Conservation (phyloP, 2,797 vertebrate genomes). For the Chiloscyllium punctatum region DNA sequence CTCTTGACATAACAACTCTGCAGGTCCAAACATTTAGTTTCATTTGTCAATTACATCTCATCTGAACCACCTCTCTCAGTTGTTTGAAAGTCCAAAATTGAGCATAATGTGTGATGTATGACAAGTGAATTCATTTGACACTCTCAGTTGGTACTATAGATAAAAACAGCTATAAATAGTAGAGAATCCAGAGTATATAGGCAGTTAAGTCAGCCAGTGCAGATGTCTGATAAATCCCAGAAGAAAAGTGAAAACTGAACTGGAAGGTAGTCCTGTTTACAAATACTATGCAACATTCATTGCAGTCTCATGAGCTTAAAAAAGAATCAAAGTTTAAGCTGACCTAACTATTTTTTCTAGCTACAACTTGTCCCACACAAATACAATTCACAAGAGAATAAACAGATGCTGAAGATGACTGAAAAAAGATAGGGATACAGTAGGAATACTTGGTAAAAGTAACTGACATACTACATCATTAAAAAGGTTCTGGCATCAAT, state of each 20-base stretch:
- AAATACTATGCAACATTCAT: not conserved
- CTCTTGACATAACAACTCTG: not conserved
- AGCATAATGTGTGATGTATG: not conserved
- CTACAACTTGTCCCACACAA: not conserved
- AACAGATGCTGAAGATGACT: not conserved
- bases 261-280: not conserved
- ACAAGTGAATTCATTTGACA: slow-evolving; percentile 8
- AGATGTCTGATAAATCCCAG: slow-evolving; percentile 16
- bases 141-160: not conserved
- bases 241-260: slow-evolving; percentile 16
- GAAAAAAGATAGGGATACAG: not conserved
- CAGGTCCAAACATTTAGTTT: not conserved
- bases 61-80: not conserved
- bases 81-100: not conserved
- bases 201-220: not conserved
- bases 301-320: not conserved
- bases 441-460: not conserved
- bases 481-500: not conserved
- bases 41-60: not conserved
- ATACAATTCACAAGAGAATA: too few species aligned
- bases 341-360: not conserved
- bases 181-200: slow-evolving; percentile 14
- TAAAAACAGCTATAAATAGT: not conserved
- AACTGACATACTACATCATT: not conserved
- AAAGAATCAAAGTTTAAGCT: slow-evolving; percentile 7